Evolutionary conservation across 64 coral and sea anemone species (phyloP).

Genomic region (Montipora cactus): DNA sequence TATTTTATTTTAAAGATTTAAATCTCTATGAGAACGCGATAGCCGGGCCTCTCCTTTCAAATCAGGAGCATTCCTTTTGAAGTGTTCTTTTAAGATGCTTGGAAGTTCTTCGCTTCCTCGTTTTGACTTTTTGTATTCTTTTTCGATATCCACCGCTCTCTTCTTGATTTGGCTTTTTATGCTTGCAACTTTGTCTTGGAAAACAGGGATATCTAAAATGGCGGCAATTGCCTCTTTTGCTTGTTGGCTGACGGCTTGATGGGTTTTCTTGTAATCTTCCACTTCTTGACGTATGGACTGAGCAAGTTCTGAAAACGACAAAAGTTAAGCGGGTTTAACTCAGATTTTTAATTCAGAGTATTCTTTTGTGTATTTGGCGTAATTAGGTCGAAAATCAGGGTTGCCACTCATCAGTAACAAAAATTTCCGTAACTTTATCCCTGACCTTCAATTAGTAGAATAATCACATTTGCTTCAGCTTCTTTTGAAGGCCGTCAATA

Average conservation of each 20-base stretch:
- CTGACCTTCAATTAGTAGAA: no score
- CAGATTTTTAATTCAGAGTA: neutral
- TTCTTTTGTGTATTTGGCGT: no score
- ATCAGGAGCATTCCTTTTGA: constrained; percentile 67
- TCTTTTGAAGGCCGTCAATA: no score
- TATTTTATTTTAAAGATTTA: constrained; percentile 25
- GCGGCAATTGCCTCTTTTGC: constrained; percentile 88
- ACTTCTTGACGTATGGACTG: constrained; percentile 7
- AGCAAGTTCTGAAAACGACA: constrained; percentile 12
- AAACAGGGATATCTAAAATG: constrained; percentile 89
- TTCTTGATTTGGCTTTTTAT: constrained; percentile 90
- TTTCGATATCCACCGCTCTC: constrained; percentile 77
- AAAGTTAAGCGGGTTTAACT: neutral
- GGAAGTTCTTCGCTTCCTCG: constrained; percentile 57
- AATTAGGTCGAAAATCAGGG: no score
- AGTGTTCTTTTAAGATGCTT: constrained; percentile 79
- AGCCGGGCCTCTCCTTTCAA: constrained; percentile 37
- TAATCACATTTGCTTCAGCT: no score
- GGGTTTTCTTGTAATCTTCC: constrained; percentile 58
- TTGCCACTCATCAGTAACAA: no score
- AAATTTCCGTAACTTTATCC: no score
- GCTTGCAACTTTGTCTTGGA: constrained; percentile 69
- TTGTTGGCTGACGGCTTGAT: constrained; percentile 66
- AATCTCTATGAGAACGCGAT: constrained; percentile 44
- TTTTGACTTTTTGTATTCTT: constrained; percentile 78